A percentile compares a stretch with the other conserved stretches of the same genome.
Conservation (phyloP, 2,888 invertebrate species). For the Meandrusa payeni region DNA sequence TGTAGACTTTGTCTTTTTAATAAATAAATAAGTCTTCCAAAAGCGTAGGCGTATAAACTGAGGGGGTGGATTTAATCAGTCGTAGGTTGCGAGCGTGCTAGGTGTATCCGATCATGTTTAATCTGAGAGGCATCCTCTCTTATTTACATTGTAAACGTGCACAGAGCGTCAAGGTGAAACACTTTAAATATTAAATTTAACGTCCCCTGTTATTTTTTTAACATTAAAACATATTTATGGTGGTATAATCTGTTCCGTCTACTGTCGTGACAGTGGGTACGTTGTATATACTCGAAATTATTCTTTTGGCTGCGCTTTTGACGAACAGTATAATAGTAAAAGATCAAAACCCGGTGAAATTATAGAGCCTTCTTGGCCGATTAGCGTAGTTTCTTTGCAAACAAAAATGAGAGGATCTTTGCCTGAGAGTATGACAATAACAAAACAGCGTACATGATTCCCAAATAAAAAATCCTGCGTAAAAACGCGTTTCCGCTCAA, state of each 20-base stretch:
- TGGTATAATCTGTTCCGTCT: slow-evolving; percentile 1
- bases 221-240: slow-evolving; percentile 8
- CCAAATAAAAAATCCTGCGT: too few species aligned
- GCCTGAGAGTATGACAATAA: too few species aligned
- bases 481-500: too few species aligned
- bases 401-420: too few species aligned
- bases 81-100: slow-evolving; percentile 6
- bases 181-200: slow-evolving; percentile 9
- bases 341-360: too few species aligned
- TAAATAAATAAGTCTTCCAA: slow-evolving; percentile 2
- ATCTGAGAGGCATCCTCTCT: slow-evolving; percentile 10
- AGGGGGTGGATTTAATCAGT: slow-evolving; percentile 8
- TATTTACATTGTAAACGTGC: slow-evolving; percentile 20
- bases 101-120: slow-evolving; percentile 16
- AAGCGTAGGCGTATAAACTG: slow-evolving; percentile 6
- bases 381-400: too few species aligned
- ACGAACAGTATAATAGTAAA: too few species aligned
- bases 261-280: too few species aligned
- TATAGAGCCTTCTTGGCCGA: too few species aligned
- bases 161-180: slow-evolving; percentile 3
- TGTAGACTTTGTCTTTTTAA: slow-evolving; percentile 3
- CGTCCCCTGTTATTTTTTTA: slow-evolving; percentile 4
- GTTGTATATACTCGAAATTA: too few species aligned
- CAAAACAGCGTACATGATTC: too few species aligned
- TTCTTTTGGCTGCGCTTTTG: too few species aligned